These are phyloP conservation scores for Athalia circularis DNA, from an alignment of 2,888 invertebrate species.

Conservation along the genomic window DNA sequence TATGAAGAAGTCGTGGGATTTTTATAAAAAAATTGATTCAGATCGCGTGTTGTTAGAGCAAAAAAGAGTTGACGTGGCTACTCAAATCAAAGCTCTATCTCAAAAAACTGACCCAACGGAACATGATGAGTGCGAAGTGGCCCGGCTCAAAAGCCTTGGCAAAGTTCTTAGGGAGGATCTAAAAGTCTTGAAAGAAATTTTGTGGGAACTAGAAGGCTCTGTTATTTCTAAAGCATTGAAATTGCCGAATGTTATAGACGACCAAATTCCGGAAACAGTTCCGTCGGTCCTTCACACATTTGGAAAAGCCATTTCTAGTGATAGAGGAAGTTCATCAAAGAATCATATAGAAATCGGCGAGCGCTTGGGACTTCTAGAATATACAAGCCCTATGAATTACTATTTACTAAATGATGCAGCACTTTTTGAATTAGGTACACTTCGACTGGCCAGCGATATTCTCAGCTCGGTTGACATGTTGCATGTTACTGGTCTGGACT, in stretches of 20 bases:
- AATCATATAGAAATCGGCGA: slow-evolving; percentile 78
- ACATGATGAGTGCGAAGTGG: slow-evolving; percentile 72
- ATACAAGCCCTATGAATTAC: slow-evolving; percentile 78
- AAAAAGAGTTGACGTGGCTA: slow-evolving; percentile 75
- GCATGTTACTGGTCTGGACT: slow-evolving; percentile 86
- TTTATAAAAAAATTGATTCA: slow-evolving; percentile 77
- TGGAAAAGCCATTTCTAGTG: slow-evolving; percentile 50
- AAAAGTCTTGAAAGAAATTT: slow-evolving; percentile 78
- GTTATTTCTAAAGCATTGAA: slow-evolving; percentile 80
- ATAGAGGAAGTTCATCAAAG: not conserved
- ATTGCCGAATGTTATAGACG: slow-evolving; percentile 83
- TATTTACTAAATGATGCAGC: slow-evolving; percentile 83
- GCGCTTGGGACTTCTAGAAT: slow-evolving; percentile 77
- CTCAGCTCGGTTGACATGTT: slow-evolving; percentile 76
- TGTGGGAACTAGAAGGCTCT: slow-evolving; percentile 85
- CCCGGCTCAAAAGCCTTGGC: slow-evolving; percentile 77
- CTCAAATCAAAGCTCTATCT: slow-evolving; percentile 74
- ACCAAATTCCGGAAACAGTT: slow-evolving; percentile 76
- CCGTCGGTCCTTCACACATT: slow-evolving; percentile 55
- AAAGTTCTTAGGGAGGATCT: slow-evolving; percentile 79
- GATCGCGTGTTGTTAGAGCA: slow-evolving; percentile 76
- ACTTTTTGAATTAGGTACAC: slow-evolving; percentile 80
- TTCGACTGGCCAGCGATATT: slow-evolving; percentile 72
- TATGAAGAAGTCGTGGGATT: slow-evolving; percentile 79
- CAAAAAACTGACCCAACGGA: slow-evolving; percentile 61